These are phyloP conservation scores for Rhinella marina DNA, from an alignment of 2,797 vertebrate genomes.

Conservation along the genomic window DNA sequence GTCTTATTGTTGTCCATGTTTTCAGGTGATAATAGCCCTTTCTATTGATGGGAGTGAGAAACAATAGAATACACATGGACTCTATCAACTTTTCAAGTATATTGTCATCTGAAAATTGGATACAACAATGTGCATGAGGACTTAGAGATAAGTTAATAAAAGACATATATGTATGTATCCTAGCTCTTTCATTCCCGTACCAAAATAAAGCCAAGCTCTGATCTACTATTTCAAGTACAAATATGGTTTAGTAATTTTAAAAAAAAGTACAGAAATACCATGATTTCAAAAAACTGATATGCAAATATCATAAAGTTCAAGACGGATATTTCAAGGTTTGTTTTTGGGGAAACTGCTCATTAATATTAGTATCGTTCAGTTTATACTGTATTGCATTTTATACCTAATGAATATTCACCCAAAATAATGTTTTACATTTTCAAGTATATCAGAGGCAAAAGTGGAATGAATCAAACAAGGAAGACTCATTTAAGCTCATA, in stretches of 20 bases:
- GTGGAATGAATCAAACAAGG: slow-evolving; percentile 57
- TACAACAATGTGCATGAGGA: too few relatives aligned
- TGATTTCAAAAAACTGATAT: not conserved
- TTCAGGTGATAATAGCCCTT: too few relatives aligned
- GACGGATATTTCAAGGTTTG: slow-evolving; percentile 29
- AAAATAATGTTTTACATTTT: slow-evolving; percentile 62
- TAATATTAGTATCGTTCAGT: slow-evolving; percentile 48
- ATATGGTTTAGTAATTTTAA: not conserved
- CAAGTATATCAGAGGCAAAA: slow-evolving; percentile 60
- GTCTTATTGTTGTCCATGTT: too few relatives aligned
- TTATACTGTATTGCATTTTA: slow-evolving; percentile 55
- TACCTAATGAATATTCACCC: slow-evolving; percentile 61
- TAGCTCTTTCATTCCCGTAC: not conserved
- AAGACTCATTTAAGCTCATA: slow-evolving; percentile 59
- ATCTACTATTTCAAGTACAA: not conserved
- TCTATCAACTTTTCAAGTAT: too few relatives aligned
- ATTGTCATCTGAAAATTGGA: too few relatives aligned
- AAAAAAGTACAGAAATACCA: not conserved
- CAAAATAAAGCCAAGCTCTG: not conserved
- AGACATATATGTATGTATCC: too few relatives aligned
- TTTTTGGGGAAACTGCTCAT: slow-evolving; percentile 44
- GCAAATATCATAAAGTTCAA: slow-evolving; percentile 32
- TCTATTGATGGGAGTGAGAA: too few relatives aligned
- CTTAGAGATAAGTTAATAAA: too few relatives aligned
- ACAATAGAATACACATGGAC: too few relatives aligned